Base-by-base conservation (phyloP, 2,888 invertebrate species). In the Teleiodes luculella region DNA sequence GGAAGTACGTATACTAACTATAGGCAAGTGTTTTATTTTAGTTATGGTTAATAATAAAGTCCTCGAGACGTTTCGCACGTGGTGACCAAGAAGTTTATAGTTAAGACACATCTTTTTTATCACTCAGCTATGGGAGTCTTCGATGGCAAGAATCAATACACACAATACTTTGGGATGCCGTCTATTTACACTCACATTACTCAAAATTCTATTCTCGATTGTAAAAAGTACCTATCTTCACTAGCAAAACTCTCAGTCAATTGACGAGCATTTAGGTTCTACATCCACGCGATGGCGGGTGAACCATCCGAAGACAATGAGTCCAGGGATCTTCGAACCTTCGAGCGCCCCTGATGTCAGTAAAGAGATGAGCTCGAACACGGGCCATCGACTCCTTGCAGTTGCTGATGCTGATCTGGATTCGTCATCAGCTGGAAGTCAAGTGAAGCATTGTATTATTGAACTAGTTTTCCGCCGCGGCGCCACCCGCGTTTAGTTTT, bases 281-380 rank as follows among this genome's bases (percentile, higher is more conserved):
- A 89, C 85, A 86, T 88, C 88, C 89, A 89, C 54, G 88, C 88
- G 64, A 84, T 75, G 63, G 86, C 78, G 10, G 88, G 87, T 1
- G 82, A 69, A 55, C 86, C 84, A 57, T 84, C 86, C 8, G 86
- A 83, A 56, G 84, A 80, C 59, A 87, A 67, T 58, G 87, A 86
- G 75, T 88, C 86, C 57, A 85, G 68, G 45, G 87, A 87, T 56
- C 80, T 76, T 56, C 72, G 70, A 58, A 70, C 68, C 67, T 76
- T 77, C 60, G 75, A 65, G 56, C 65, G 75, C 61, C 71, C 76
- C 74, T 75, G 76, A 66, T 84, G 88, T 89, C 89, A 89, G 89
- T 89, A 89, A 68, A 88, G 85, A 56, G 89, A 88, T 0, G 88
- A 78, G 63, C 87, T 87, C 51, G 88, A 84, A 57, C 89, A 89